Evolutionary conservation across 2,888 invertebrate genomes (phyloP).

Genomic region (Acanthoscelides obtectus): DNA sequence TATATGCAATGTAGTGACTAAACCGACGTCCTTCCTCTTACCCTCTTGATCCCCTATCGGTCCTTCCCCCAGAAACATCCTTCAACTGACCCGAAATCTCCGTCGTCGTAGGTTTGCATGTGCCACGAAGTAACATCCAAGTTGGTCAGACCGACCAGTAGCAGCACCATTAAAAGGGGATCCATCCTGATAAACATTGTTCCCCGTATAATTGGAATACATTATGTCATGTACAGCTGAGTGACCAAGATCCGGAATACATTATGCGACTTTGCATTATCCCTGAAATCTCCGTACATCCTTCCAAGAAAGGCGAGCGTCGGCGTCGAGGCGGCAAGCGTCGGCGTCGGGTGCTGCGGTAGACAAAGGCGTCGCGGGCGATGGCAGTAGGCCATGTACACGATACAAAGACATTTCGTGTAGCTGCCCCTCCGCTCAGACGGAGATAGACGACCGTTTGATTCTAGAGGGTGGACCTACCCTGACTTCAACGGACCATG

Average conservation of each 20-base stretch:
- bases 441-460: conserved; percentile 1
- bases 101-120: neutral
- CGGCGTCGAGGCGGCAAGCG: neutral
- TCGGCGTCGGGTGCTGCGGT: conserved; percentile 5
- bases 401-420: conserved; percentile 24
- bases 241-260: conserved; percentile 37
- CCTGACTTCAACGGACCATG: neutral
- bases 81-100: neutral
- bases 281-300: conserved; percentile 26
- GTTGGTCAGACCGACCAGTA: neutral
- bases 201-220: conserved; percentile 35
- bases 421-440: conserved; percentile 17
- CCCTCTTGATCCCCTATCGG: neutral
- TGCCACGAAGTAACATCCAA: conserved; percentile 11
- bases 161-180: conserved; percentile 18
- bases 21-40: neutral
- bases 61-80: neutral
- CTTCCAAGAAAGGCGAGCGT: conserved; percentile 22
- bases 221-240: conserved; percentile 36
- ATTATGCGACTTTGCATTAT: conserved; percentile 34
- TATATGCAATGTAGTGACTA: no score
- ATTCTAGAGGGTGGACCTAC: neutral
- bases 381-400: conserved; percentile 20
- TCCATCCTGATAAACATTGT: conserved; percentile 32
- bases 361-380: conserved; percentile 18